Evolutionary conservation across 1,140 invertebrate genomes (phyloP).

Genomic region (Drosophila aff.): DNA sequence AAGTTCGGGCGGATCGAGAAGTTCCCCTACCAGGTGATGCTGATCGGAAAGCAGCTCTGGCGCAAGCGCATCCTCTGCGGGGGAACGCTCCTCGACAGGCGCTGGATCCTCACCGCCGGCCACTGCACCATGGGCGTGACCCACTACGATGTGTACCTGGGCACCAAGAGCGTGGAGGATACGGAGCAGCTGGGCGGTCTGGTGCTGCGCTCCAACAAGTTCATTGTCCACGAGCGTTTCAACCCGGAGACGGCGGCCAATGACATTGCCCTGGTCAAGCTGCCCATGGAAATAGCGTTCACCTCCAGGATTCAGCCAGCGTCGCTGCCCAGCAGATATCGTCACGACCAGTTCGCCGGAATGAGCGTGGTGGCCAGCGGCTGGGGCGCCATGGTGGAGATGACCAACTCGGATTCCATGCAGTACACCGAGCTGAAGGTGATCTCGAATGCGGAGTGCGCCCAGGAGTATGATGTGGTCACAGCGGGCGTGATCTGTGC

Average conservation of each 20-base stretch:
- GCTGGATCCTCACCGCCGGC: conserved; percentile 91
- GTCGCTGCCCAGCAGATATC: conserved; percentile 45
- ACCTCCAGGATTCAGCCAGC: conserved; percentile 75
- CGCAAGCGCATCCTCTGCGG: conserved; percentile 88
- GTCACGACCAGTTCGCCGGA: conserved; percentile 66
- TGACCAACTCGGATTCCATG: conserved; percentile 74
- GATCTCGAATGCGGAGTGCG: conserved; percentile 76
- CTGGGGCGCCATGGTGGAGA: conserved; percentile 77
- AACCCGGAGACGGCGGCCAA: conserved; percentile 75
- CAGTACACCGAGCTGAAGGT: conserved; percentile 81
- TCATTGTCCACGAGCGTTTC: conserved; percentile 77
- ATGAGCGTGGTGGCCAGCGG: conserved; percentile 78
- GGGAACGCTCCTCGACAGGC: conserved; percentile 90
- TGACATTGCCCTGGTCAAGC: conserved; percentile 80
- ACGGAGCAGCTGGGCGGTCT: conserved; percentile 62
- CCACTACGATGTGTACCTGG: conserved; percentile 79
- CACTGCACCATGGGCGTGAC: conserved; percentile 89
- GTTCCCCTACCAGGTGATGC: conserved; percentile 84
- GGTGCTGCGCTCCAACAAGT: conserved; percentile 75
- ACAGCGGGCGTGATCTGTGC: conserved; percentile 75
- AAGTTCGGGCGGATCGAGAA: conserved; percentile 81
- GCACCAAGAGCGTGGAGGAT: conserved; percentile 76
- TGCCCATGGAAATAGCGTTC: conserved; percentile 66
- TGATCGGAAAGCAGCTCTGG: conserved; percentile 83
- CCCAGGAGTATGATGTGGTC: conserved; percentile 78